Base-by-base conservation (phyloP, 2,113 vertebrate species). In the Hippopotamus amphibius region DNA sequence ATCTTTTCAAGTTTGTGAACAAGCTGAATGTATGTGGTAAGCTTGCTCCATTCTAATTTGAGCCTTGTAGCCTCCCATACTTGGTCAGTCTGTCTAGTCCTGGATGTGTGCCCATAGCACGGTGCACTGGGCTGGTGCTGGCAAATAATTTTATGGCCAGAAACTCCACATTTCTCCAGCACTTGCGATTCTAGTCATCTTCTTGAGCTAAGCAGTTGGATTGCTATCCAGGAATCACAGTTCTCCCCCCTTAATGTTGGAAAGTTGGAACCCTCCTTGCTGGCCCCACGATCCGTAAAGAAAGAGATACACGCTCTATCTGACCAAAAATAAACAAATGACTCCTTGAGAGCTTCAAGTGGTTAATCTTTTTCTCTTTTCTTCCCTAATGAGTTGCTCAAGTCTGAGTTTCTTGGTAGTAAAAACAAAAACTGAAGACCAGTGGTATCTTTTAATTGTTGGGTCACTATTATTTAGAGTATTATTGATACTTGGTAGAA, bases 251-350 rank as follows among this genome's bases (percentile, higher is more conserved):
- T 53, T 76, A 43, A 48, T 71, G 59, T 81, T 93, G 71, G 76
- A 95, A 95, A 95, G 5, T 88, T 84, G 66, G 43, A 93, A 4
- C 10, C 2, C 74, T 82, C 24, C 55, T 88, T 85, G 46, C 50
- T 95, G 66, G 66, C n/a, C n/a, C 28, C 14, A 90, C 57, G 7
- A 16, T 95, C 30, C 17, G 37, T 81, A 79, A 90, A 90, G 85
- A 96, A 84, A 86, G 68, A 96, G 50, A 76, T 69, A 93, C 9
- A 53, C 68, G 16, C 41, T 90, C 57, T 87, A 19, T 63, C 68
- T 90, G 55, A 93, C n/a, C 61, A 88, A 94, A 24, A 83, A 81
- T 90, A 90, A 97, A 96, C 43, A 61, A 86, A 72, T 76, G 77
- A 61, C 24, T 77, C 53, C 14, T n/a, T n/a, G 90, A 63, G 53